Evolutionary conservation across 2,888 invertebrate genomes (phyloP), one percentile per base, ranked within the genome.

Genomic region (Diplolepis rosae): DNA sequence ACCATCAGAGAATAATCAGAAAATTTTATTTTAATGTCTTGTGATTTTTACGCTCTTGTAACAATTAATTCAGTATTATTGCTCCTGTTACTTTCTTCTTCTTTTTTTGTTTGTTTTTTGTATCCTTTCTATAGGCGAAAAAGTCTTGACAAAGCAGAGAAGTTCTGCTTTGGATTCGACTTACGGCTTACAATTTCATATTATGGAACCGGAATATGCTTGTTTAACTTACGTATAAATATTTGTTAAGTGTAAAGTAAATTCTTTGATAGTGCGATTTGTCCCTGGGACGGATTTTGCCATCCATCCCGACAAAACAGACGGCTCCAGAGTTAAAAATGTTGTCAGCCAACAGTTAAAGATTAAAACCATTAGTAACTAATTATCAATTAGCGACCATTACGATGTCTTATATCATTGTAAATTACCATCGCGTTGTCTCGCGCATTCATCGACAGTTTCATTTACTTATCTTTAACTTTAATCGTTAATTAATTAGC

Each of bases 11-110:
- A 30, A 28, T 45, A 69, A 75, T 56, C 48, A 42, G 66, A 56
- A 70, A 69, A 68, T 75, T 81, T 79, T 75, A 66, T 74, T 75
- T 75, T 77, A 80, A 83, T 84, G 85, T 87, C 87, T 87, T 87
- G 84, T 82, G 86, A 87, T 87, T 87, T 87, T 83, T 84, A 84
- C 85, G 87, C 87, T 84, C 83, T 78, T 82, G 82, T 87, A 88
- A 88, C 87, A 88, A 86, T 83, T 80, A 80, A 83, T 84, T 85
- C 82, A 85, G 85, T 85, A 85, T 83, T 81, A 80, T 83, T 81
- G 80, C 82, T 85, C 82, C 61, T 61, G 61, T 61, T 54, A 30
- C 54, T 30, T 32, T 54, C 48, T 28, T 28, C 28, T 13, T 65
- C 4, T 28, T 30, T 30, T 52, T 52, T 50, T 65, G 15, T 72